Percentiles rank a stretch among this genome's conserved stretches.
These are phyloP conservation scores for Oreortyx pictus DNA, from an alignment of 2,797 vertebrate genomes.

Conservation along the genomic window DNA sequence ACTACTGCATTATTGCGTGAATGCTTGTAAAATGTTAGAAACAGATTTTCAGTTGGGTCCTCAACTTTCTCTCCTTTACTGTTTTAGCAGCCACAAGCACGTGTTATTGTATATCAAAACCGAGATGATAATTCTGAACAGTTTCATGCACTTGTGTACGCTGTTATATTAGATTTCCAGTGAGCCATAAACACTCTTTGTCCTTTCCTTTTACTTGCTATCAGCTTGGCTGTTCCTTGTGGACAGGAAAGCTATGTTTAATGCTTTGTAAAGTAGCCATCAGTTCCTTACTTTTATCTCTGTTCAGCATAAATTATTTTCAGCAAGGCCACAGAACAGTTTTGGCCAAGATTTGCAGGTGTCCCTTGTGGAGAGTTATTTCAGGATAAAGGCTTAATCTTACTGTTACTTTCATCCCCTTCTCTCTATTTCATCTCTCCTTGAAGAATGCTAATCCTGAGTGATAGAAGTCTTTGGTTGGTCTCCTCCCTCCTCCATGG, in stretches of 20 bases:
- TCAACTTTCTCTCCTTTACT: not conserved
- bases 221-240: constrained; percentile 22
- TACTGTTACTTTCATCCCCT: constrained; percentile 25
- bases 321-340: constrained; percentile 1
- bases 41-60: not conserved
- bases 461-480: not conserved
- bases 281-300: constrained; percentile 65
- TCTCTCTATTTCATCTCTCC: constrained; percentile 19
- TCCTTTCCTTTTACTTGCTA: constrained; percentile 46
- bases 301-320: constrained; percentile 69
- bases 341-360: constrained; percentile 59
- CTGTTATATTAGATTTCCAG: constrained; percentile 37
- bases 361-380: constrained; percentile 46
- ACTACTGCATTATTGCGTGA: not conserved
- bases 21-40: not conserved
- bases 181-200: constrained; percentile 23
- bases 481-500: not conserved
- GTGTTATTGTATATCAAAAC: constrained; percentile 1
- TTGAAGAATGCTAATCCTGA: constrained; percentile 28
- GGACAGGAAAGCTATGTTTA: constrained; percentile 67
- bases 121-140: constrained; percentile 3
- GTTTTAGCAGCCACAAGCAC: not conserved
- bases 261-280: constrained; percentile 62
- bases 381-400: constrained; percentile 55
- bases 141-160: not conserved